Conservation (phyloP, 2,113 vertebrate species). For the Mirza zaza region DNA sequence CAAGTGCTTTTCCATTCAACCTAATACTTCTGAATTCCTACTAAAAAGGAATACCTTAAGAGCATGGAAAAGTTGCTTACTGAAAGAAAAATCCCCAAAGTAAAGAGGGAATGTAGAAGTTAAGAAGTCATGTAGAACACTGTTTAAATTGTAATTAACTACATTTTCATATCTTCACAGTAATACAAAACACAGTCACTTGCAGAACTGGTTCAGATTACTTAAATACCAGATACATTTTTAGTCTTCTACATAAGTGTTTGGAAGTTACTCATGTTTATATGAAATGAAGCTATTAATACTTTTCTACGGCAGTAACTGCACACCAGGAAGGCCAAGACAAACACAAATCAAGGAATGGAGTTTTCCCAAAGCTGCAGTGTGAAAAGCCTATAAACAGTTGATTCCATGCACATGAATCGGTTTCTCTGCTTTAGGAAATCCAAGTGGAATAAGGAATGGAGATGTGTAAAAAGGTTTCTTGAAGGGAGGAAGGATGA, state of each 20-base stretch:
- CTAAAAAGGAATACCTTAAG: no score
- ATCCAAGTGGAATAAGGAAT: slow-evolving; percentile 95
- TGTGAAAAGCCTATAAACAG: slow-evolving; percentile 90
- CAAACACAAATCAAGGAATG: slow-evolving; percentile 91
- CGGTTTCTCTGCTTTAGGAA: slow-evolving; percentile 93
- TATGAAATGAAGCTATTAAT: slow-evolving; percentile 93
- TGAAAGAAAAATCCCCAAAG: no score
- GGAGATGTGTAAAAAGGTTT: slow-evolving; percentile 97
- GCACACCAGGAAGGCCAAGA: slow-evolving; percentile 94
- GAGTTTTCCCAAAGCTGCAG: slow-evolving; percentile 92
- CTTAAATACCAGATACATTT: slow-evolving; percentile 86
- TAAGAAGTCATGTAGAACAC: slow-evolving; percentile 80
- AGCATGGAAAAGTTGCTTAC: no score
- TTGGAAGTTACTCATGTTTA: slow-evolving; percentile 87
- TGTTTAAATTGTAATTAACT: slow-evolving; percentile 83
- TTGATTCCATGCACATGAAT: slow-evolving; percentile 89
- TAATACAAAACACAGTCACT: slow-evolving; percentile 87
- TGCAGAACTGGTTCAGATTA: slow-evolving; percentile 86
- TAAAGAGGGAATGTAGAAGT: slow-evolving; percentile 80
- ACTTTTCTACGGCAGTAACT: slow-evolving; percentile 95
- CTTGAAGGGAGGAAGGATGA: slow-evolving; percentile 84
- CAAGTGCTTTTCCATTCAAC: no score
- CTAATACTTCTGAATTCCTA: no score
- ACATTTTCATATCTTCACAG: slow-evolving; percentile 84
- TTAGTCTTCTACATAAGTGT: slow-evolving; percentile 87